These are phyloP conservation scores for Byasa hedistus DNA, from an alignment of 2,888 invertebrate species.

Conservation along the genomic window DNA sequence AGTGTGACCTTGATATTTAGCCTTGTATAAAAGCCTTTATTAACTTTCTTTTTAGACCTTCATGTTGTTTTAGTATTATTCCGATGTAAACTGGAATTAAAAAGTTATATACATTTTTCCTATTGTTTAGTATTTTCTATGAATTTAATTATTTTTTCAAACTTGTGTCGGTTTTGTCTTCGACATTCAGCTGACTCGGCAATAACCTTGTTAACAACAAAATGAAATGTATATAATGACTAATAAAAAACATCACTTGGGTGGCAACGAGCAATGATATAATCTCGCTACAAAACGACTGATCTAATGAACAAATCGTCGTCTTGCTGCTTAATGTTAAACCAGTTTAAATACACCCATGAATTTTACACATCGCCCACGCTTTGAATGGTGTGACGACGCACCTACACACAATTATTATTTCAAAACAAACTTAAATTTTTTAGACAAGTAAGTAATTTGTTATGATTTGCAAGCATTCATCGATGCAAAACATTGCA, in stretches of 20 bases:
- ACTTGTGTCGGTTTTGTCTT: background rate
- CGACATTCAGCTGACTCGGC: background rate
- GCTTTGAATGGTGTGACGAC: constrained; percentile 56
- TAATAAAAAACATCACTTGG: constrained; percentile 44
- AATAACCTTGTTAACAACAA: constrained; percentile 10
- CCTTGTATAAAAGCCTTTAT: too few relatives aligned
- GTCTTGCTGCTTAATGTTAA: constrained; percentile 53
- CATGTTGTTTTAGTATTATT: too few relatives aligned
- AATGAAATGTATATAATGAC: constrained; percentile 19
- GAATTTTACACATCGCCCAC: constrained; percentile 72
- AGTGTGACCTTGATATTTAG: too few relatives aligned
- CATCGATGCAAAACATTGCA: constrained; percentile 8
- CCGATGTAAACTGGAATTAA: too few relatives aligned
- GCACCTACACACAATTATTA: constrained; percentile 32
- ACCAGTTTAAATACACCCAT: constrained; percentile 78
- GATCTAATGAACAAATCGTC: constrained; percentile 75
- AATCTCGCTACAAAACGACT: constrained; percentile 70
- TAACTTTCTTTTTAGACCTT: too few relatives aligned
- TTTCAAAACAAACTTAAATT: constrained; percentile 28
- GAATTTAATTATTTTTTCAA: background rate
- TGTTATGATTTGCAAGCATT: constrained; percentile 17
- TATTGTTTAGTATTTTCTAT: background rate
- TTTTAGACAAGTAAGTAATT: constrained; percentile 8
- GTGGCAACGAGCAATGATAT: constrained; percentile 70
- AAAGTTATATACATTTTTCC: background rate